Base-by-base conservation (phyloP, 2,888 invertebrate species). In the Brenthis daphne region DNA sequence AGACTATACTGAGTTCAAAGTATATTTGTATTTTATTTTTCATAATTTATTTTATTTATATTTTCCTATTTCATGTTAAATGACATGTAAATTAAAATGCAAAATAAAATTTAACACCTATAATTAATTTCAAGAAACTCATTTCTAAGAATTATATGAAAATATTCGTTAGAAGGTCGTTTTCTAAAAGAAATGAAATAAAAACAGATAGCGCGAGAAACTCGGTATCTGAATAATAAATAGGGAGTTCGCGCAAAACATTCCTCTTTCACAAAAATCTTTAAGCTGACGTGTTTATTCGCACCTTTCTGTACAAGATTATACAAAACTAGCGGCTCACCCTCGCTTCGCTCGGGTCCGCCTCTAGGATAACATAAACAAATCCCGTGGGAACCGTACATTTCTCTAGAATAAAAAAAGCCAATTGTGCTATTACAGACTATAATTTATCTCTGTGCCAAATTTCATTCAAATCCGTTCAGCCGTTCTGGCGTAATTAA, bases 121-220 rank as follows among this genome's bases (percentile, higher is more conserved):
- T 57, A 57, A 43, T 16, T 20, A 47, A 57, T 12, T 43, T 57
- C 12, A 47, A 20, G 47, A 47, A 57, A 3, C 1, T 20, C 20
- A 8, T n/a, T 24, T 24, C 11, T 48, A 48, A 43, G 48, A 24
- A 16, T 12, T 37, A 1, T 51, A 6, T 13, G 13, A 5, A 33
- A 61, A 51, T 53, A 54, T 51, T 53, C 14, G 3, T 20, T 14
- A 53, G 53, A 54, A 43, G 20, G 63, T 63, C 20, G 20, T 24
- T 43, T 63, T 43, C 20, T 53, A 13, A 63, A 63, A 63, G 57
- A 63, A 63, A 53, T 63, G 37, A 63, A 63, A 63, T 63, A 63
- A 53, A 53, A 63, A 43, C 37, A 63, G 63, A 63, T 53, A 43
- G 63, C 53, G 63, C 63, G 53, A 12, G 53, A 63, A 63, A 63